These are phyloP conservation scores for Rhabdomys dilectus DNA, from an alignment of 2,113 vertebrate genomes.

Conservation along the genomic window DNA sequence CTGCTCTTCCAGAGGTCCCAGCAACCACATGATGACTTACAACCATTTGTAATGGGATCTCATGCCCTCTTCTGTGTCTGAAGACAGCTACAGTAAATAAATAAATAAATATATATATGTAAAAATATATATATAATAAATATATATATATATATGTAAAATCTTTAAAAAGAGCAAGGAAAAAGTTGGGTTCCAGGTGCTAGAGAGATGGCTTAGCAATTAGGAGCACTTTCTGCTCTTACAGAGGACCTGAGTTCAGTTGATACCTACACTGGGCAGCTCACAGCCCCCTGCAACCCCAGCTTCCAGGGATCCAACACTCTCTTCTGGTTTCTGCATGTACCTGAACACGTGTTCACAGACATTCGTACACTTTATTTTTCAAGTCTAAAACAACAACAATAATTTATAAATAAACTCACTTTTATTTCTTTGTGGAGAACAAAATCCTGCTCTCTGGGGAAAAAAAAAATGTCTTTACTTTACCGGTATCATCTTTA, in stretches of 20 bases:
- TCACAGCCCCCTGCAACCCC: neutral
- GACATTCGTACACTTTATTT: neutral
- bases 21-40: no score
- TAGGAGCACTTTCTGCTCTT: no score
- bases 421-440: neutral
- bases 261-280: neutral
- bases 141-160: no score
- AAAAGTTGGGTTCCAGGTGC: neutral
- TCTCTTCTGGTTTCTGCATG: neutral
- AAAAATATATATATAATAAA: no score
- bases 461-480: neutral
- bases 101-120: no score
- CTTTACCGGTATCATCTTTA: neutral
- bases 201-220: neutral
- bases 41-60: no score
- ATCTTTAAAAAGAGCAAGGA: neutral
- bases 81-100: no score
- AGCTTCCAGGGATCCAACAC: neutral
- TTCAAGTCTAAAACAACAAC: neutral
- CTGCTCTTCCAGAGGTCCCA: no score
- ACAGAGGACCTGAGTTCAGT: neutral
- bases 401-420: neutral
- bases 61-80: no score
- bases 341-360: neutral
- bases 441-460: neutral